These are phyloP conservation scores for Dioctria linearis DNA, from an alignment of 2,888 invertebrate species.

Conservation along the genomic window DNA sequence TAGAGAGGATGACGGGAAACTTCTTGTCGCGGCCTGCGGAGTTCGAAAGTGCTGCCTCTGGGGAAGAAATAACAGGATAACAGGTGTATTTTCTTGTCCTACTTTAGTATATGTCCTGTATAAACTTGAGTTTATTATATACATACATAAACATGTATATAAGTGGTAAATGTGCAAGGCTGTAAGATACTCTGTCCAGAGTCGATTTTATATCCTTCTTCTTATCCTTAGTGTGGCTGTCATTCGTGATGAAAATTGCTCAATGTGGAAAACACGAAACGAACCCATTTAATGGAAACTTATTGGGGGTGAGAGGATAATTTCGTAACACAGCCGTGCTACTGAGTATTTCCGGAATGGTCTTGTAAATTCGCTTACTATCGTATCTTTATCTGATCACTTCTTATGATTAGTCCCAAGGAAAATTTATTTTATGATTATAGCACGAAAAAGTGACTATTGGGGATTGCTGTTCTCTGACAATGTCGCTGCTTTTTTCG, in stretches of 20 bases:
- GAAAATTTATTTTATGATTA: no score
- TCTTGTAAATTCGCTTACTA: neutral
- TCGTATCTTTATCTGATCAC: no score
- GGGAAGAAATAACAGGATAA: neutral
- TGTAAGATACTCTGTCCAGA: neutral
- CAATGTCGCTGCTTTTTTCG: no score
- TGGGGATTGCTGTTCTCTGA: no score
- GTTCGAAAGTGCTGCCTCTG: neutral
- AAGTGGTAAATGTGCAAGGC: no score
- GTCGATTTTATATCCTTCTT: neutral
- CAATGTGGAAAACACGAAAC: neutral
- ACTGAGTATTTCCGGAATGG: neutral
- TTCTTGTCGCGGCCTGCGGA: neutral
- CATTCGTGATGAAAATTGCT: neutral
- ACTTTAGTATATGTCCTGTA: neutral
- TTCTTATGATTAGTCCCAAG: no score
- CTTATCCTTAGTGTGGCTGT: neutral
- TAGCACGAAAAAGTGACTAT: no score
- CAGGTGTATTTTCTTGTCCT: neutral
- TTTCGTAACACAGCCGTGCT: neutral
- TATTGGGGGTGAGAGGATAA: neutral
- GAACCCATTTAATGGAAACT: neutral
- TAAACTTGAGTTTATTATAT: no score
- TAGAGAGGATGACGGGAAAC: no score
- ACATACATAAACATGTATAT: no score